Base-by-base conservation (phyloP, 2,888 invertebrate genomes). In the Andrena hattorfiana region DNA sequence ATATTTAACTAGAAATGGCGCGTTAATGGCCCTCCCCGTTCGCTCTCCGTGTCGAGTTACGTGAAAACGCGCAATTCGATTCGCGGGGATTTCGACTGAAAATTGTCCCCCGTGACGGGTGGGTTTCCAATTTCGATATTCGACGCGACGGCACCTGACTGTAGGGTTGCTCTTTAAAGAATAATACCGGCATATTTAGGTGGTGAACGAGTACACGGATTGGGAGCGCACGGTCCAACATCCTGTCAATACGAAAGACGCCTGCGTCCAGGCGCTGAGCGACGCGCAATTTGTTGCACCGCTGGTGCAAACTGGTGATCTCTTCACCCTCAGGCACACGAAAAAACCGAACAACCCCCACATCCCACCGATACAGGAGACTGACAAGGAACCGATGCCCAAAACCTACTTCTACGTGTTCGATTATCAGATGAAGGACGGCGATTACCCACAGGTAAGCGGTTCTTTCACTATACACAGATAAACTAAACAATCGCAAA, bases 281-380 rank as follows among this genome's bases (percentile, higher is more conserved):
- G 99, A 99, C 94, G 98, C 98, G 1, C 98, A 98, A 93, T 98
- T 98, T 92, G 98, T 98, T 49, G 98, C 99, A 0, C 99, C 99
- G 0, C 94, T 98, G 56, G 97, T 98, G 23, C 97, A 97, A 93
- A 97, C 97, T 6, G 98, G 97, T 0, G 98, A 98, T 92, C 95
- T 97, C 72, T 95, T 97, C 87, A 97, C 97, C 88, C 85, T 93
- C 2, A 90, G 94, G 35, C 93, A 94, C 85, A 92, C 90, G 28
- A 92, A 91, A 77, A 92, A 92, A 75, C 90, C 92, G 13, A 96
- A 96, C 8, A 96, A 96, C 56, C 96, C 96, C 2, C 96, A 96
- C 71, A 95, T 96, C 13, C 94, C 94, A 0, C 94, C 95, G 0
- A 94, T 95, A 6, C 95, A 95, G 75, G 95, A 95, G 85, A 95